Base-by-base conservation (phyloP, 2,113 vertebrate genomes). In the Spilogale gracilis region DNA sequence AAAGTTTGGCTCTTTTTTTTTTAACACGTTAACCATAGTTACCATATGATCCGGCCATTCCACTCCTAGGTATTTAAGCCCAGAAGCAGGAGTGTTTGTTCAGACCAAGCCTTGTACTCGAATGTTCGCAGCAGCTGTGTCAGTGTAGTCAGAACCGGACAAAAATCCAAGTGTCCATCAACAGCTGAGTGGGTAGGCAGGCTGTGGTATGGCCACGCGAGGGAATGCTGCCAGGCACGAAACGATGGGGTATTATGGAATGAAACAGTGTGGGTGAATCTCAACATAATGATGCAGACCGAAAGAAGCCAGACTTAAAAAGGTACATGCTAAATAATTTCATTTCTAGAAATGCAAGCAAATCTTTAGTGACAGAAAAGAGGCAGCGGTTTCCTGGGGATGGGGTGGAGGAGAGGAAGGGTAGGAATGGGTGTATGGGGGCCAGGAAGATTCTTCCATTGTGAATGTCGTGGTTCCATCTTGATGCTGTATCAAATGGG, bases 201-300 rank as follows among this genome's bases (percentile, higher is more conserved):
- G 48, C 30, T 6, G 0, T 7, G 0, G 10, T 30, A 13, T 52
- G 23, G 67, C 21, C 71, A 56, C 3, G 0, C 0, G 25, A 4
- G 87, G 65, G 38, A 9, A n/a, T n/a, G 6, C 60, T n/a, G n/a
- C 27, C 14, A 14, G 81, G 48, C 67, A 83, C 45, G 23, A 56
- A 73, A 50, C 71, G 63, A 25, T 60, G n/a, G 16, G 20, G 12
- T 21, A 52, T 16, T 52, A n/a, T 17, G 27, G 61, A 0, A 4
- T 20, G 74, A 18, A 58, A 85, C 27, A n/a, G 17, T 0, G 0
- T 52, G 13, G 6, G 20, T 16, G 27, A 9, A 30, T 71, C 25
- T 56, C 38, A 60, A n/a, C 17, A 54, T 43, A 80, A 21, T 8
- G 38, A 80, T 30, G 17, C 9, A 13, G 23, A 43, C 11, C 30